Base-by-base conservation (phyloP, 2,797 vertebrate genomes). In the Knipowitschia caucasica region DNA sequence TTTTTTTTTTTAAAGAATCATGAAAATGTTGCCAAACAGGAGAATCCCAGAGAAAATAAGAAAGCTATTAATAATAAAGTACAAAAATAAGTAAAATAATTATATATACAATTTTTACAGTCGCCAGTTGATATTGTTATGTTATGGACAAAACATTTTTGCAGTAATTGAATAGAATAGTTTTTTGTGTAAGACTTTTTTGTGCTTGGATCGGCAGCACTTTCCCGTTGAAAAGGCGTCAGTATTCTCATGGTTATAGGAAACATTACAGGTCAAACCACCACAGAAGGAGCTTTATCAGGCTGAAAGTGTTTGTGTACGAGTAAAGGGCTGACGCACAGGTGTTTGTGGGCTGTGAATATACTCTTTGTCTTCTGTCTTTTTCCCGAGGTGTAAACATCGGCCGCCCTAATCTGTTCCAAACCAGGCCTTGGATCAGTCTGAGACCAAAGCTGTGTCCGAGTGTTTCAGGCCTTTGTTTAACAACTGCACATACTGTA, bases 221-320 rank as follows among this genome's bases (percentile, higher is more conserved):
- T 53, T 58, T 62, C 36, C 45, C 49, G 73, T 71, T 72, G 53
- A 80, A 70, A 68, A 75, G 67, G 40, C 64, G 56, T 67, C 51
- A 63, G 43, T 56, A 62, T 54, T 59, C 34, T 35, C 29, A 36
- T 49, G 60, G 36, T 76, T 73, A 74, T 75, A 62, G 60, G 62
- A 73, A 66, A 53, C 35, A 49, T 59, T 26, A 25, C 21, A 12
- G 45, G 57, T 54, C 39, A 62, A 36, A 36, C 69, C 50, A 17
- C 21, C n/a, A 33, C 31, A 47, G 50, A 33, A 17, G 43, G 15
- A 24, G 29, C 52, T 38, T 33, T 54, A 33, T 7, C 3, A 47
- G 25, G 53, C 25, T 64, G 38, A 43, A n/a, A 55, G 34, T 42
- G 43, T 50, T 27, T 43, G 23, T 65, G 40, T 44, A 18, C 53